Evolutionary conservation across 2,113 vertebrate genomes (phyloP).

Genomic region (Thunnus thynnus): DNA sequence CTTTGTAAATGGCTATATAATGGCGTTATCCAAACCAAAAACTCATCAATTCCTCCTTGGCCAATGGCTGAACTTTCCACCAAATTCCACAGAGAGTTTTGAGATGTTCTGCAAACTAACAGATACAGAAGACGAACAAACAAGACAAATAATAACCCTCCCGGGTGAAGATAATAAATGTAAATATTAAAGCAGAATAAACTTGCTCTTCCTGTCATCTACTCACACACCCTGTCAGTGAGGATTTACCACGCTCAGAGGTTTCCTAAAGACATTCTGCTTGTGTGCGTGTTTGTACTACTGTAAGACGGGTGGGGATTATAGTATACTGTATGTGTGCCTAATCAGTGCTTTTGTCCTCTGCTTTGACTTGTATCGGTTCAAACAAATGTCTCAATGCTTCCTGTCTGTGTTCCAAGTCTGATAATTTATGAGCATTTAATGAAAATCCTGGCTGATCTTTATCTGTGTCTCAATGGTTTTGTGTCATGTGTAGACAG

Average conservation of each 20-base stretch:
- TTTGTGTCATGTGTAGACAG: neutral
- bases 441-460: neutral
- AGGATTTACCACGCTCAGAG: constrained; percentile 4
- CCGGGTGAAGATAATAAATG: neutral
- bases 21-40: neutral
- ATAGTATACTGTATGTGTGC: neutral
- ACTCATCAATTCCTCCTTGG: neutral
- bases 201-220: constrained; percentile 1
- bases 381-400: neutral
- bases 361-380: constrained; percentile 10
- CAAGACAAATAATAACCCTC: neutral
- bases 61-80: neutral
- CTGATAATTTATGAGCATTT: neutral
- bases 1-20: neutral
- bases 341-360: constrained; percentile 36
- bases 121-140: neutral
- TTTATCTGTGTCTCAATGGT: neutral
- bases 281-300: neutral
- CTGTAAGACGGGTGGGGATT: neutral
- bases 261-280: neutral
- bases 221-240: constrained; percentile 24
- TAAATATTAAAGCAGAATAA: constrained; percentile 8
- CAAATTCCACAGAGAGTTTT: neutral
- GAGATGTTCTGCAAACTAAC: neutral
- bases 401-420: constrained; percentile 3